Evolutionary conservation across 2,888 invertebrate genomes (phyloP).

Genomic region (Archips crataeganus): DNA sequence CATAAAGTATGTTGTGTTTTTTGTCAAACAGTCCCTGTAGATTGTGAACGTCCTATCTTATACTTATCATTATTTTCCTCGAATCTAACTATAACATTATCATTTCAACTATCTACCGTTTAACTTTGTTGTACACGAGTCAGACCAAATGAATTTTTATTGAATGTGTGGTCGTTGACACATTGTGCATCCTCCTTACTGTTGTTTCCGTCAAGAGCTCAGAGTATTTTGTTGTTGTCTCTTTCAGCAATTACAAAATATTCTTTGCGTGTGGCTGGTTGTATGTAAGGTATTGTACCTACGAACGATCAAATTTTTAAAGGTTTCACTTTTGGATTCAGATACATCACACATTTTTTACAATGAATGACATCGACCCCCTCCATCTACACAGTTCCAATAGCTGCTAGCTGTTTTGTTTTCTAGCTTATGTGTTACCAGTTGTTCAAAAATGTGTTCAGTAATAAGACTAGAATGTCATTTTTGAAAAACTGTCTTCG

Average conservation of each 20-base stretch:
- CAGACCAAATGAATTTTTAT: background rate
- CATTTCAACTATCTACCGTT: background rate
- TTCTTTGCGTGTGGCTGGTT: constrained; percentile 95
- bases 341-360: constrained; percentile 74
- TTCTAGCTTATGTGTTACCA: constrained; percentile 35
- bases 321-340: constrained; percentile 77
- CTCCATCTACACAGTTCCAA: constrained; percentile 58
- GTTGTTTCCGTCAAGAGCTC: constrained; percentile 60
- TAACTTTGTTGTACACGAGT: background rate
- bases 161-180: background rate
- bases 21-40: background rate
- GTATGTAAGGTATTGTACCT: constrained; percentile 91
- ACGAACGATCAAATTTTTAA: constrained; percentile 64
- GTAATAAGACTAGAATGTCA: constrained; percentile 46
- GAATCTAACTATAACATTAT: background rate
- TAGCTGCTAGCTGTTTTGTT: constrained; percentile 52
- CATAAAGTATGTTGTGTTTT: background rate
- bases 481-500: constrained; percentile 51
- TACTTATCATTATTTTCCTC: background rate
- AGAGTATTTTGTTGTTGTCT: constrained; percentile 85
- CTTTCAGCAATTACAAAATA: constrained; percentile 92
- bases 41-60: constrained; percentile 13
- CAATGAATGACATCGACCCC: constrained; percentile 76
- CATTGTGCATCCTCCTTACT: constrained; percentile 2
- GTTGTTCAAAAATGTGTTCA: constrained; percentile 49